A percentile compares a stretch with the other conserved stretches of the same genome.
phyloP scores from a whole-genome alignment of 2,113 vertebrate species.

The Festucalex cinctus region DNA sequence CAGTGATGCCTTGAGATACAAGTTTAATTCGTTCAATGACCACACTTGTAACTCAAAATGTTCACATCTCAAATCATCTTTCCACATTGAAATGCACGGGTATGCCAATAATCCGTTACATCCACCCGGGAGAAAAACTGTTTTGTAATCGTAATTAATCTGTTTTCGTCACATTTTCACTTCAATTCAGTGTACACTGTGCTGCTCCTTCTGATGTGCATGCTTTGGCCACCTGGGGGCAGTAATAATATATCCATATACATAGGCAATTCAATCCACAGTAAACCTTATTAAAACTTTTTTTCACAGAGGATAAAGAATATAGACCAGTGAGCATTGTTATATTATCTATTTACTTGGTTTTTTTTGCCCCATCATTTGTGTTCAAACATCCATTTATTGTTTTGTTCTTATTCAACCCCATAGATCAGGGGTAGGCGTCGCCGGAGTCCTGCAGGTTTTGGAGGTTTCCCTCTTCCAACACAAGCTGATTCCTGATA shows the following conservation, averaged over 20 bases:
- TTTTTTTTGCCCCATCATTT: background rate
- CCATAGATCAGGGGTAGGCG: no score
- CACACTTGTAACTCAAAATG: background rate
- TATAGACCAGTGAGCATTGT: background rate
- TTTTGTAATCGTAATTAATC: background rate
- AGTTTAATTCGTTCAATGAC: background rate
- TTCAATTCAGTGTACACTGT: background rate
- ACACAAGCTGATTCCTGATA: no score
- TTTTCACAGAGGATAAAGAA: background rate
- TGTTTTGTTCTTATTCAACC: background rate
- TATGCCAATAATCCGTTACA: background rate
- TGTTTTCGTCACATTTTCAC: background rate
- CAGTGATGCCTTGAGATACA: background rate
- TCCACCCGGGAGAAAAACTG: no score
- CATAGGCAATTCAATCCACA: background rate
- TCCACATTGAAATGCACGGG: background rate
- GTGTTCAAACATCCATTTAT: background rate
- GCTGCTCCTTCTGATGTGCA: background rate
- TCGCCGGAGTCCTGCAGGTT: no score
- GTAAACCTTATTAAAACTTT: background rate
- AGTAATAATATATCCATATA: background rate
- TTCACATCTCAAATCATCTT: background rate
- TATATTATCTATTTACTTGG: background rate
- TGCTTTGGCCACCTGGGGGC: background rate
- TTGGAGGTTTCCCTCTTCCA: no score